Evolutionary conservation across 1,140 invertebrate species (phyloP).

Genomic region (Diorhabda carinulata): DNA sequence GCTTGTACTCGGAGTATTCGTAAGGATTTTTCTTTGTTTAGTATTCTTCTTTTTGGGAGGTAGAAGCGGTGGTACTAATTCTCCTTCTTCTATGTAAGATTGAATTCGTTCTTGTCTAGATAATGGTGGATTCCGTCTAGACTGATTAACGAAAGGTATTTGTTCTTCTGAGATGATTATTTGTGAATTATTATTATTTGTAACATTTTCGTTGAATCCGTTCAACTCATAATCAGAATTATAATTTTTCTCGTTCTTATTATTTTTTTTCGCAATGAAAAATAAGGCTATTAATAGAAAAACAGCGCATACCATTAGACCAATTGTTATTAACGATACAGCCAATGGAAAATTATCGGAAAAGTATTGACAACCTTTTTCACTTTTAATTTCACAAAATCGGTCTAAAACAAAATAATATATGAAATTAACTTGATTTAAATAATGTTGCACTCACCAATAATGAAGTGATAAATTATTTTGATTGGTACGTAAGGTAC

Average conservation of each 20-base stretch:
- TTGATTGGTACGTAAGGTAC: constrained; percentile 56
- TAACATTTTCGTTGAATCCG: not conserved
- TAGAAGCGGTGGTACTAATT: not conserved
- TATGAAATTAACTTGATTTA: not conserved
- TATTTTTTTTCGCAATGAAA: not conserved
- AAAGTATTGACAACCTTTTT: constrained; percentile 32
- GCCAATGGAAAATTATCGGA: constrained; percentile 32
- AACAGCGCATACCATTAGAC: constrained; percentile 28
- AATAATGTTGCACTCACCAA: constrained; percentile 43
- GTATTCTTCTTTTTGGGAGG: not conserved
- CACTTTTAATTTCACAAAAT: constrained; percentile 27
- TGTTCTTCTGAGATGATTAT: constrained; percentile 5
- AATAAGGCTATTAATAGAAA: not conserved
- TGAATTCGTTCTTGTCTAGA: not conserved
- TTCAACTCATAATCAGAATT: not conserved
- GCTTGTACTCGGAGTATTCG: not conserved
- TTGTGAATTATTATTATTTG: no score
- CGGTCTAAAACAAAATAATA: constrained; percentile 13
- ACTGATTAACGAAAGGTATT: not conserved
- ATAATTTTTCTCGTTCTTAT: not conserved
- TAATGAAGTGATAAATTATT: constrained; percentile 53
- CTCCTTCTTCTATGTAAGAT: not conserved
- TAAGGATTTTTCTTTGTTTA: not conserved
- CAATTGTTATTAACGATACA: constrained; percentile 31
- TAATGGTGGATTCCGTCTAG: not conserved